Conservation (phyloP, 2,888 invertebrate species). For the Rhyacophila evoluta region DNA sequence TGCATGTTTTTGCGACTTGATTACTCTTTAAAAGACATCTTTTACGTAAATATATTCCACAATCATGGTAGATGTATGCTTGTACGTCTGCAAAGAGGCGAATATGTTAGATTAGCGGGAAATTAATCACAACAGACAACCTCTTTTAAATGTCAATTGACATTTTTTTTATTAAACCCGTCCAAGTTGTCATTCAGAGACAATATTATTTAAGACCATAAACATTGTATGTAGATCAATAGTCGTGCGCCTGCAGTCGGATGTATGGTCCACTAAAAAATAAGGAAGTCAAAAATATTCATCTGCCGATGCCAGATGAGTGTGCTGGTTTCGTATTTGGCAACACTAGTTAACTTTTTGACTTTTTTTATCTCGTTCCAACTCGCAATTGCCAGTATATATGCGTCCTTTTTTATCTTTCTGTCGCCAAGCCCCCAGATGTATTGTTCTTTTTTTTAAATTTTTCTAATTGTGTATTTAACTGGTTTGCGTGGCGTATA, state of each 20-base stretch:
- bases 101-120: too few species aligned
- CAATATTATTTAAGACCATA: too few species aligned
- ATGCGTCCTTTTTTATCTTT: not conserved
- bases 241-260: not conserved
- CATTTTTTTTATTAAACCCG: too few species aligned
- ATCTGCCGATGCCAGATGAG: not conserved
- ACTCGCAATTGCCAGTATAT: not conserved
- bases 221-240: too few species aligned
- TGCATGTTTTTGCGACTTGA: too few species aligned
- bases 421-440: not conserved
- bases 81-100: too few species aligned
- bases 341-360: not conserved
- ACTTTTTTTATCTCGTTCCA: not conserved
- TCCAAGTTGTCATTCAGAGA: not conserved
- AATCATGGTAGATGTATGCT: too few species aligned
- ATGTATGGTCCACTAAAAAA: not conserved
- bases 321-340: not conserved
- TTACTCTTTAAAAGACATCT: too few species aligned
- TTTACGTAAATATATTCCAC: too few species aligned
- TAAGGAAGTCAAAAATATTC: conserved; percentile 2
- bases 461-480: conserved; percentile 7
- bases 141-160: too few species aligned
- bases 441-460: not conserved
- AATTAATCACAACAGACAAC: too few species aligned
- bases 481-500: not conserved